phyloP scores from a whole-genome alignment of 2,888 invertebrate genomes.

The Venusia cambrica region DNA sequence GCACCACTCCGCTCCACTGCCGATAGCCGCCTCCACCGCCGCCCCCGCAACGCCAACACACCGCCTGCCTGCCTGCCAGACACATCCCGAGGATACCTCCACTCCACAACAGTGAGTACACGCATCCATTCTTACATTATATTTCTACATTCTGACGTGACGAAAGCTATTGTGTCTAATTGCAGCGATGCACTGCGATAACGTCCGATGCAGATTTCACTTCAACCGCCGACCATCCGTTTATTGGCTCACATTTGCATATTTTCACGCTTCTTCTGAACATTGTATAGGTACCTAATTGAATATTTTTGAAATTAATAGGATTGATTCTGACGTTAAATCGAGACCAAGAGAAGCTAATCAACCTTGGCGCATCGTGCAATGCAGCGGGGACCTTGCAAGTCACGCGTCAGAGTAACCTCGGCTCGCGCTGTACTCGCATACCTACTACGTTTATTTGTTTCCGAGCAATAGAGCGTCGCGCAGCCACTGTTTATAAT shows the following conservation, averaged over 20 bases:
- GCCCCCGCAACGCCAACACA: slow-evolving; percentile 35
- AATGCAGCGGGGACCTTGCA: slow-evolving; percentile 81
- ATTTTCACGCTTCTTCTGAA: slow-evolving; percentile 12
- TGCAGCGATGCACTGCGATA: slow-evolving; percentile 58
- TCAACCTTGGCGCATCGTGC: slow-evolving; percentile 81
- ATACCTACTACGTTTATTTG: slow-evolving; percentile 55
- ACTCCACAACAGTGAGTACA: slow-evolving; percentile 48
- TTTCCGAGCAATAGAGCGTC: slow-evolving; percentile 35
- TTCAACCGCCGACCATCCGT: slow-evolving; percentile 40
- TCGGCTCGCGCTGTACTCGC: slow-evolving; percentile 75
- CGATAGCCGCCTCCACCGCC: slow-evolving; percentile 35
- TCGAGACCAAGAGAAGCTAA: slow-evolving; percentile 61
- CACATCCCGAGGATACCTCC: slow-evolving; percentile 37
- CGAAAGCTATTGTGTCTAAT: slow-evolving; percentile 55
- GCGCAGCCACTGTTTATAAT: slow-evolving; percentile 32
- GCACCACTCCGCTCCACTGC: slow-evolving; percentile 35
- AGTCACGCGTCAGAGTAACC: slow-evolving; percentile 81
- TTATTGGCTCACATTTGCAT: slow-evolving; percentile 10
- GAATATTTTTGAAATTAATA: slow-evolving; percentile 28
- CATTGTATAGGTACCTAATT: slow-evolving; percentile 18
- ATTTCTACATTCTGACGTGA: slow-evolving; percentile 34
- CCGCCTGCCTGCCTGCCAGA: slow-evolving; percentile 35
- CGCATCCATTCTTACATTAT: slow-evolving; percentile 28
- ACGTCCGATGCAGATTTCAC: slow-evolving; percentile 67
- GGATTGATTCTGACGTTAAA: slow-evolving; percentile 45